phyloP scores from a whole-genome alignment of 2,113 vertebrate species.

The Lampris megalopsis region DNA sequence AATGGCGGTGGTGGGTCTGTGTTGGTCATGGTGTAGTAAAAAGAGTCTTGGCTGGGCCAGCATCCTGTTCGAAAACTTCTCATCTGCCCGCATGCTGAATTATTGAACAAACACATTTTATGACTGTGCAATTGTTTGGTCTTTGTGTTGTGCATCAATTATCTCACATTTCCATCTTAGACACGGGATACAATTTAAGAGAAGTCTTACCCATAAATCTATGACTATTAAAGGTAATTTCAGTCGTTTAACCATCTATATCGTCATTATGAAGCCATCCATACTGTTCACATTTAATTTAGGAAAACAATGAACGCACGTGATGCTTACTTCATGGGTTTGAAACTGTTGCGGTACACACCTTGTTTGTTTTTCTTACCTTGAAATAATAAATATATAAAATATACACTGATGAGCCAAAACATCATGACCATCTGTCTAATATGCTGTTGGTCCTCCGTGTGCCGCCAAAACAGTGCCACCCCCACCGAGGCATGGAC shows the following conservation, averaged over 20 bases:
- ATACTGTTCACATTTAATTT: constrained; percentile 32
- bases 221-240: not conserved
- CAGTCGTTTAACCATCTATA: constrained; percentile 1
- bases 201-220: not conserved
- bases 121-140: constrained; percentile 37
- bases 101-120: constrained; percentile 35
- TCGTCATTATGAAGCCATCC: constrained; percentile 37
- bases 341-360: constrained; percentile 14
- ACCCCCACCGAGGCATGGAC: too few species aligned
- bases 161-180: constrained; percentile 31
- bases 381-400: not conserved
- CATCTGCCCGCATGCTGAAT: not conserved
- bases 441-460: too few species aligned
- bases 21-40: constrained; percentile 27
- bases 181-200: constrained; percentile 10
- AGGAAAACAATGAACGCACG: constrained; percentile 23
- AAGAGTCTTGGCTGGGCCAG: constrained; percentile 20
- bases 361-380: constrained; percentile 17
- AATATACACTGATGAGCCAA: too few species aligned
- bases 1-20: constrained; percentile 40
- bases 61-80: constrained; percentile 40
- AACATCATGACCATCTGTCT: too few species aligned
- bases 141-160: constrained; percentile 14
- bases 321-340: constrained; percentile 19
- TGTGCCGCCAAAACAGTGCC: too few species aligned